phyloP scores from a whole-genome alignment of 1,140 invertebrate species.

The Colletes gigas region DNA sequence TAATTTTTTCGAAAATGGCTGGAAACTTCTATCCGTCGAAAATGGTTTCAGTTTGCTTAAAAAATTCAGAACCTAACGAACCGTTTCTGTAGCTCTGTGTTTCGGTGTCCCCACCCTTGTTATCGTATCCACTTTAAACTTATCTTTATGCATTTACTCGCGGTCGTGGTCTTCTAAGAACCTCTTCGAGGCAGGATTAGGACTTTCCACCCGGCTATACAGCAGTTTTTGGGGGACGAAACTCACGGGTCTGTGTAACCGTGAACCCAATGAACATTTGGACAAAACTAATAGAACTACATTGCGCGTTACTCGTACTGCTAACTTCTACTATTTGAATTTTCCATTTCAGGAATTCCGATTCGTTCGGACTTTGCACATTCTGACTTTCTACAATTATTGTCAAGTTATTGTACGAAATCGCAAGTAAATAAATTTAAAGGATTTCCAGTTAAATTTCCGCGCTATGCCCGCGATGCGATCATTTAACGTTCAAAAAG shows the following conservation, averaged over 20 bases:
- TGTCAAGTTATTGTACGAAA: background rate
- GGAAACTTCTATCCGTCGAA: no score
- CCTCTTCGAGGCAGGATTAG: background rate
- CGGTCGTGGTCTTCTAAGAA: background rate
- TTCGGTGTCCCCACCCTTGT: no score
- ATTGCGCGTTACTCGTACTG: background rate
- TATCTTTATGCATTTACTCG: background rate
- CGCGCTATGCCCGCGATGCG: no score
- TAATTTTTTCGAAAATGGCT: no score
- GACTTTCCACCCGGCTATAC: background rate
- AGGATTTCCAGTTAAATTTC: no score
- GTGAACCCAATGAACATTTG: background rate
- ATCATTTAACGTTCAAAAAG: no score
- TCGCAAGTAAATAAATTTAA: no score
- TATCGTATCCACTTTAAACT: no score
- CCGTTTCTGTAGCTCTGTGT: no score
- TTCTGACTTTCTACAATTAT: background rate
- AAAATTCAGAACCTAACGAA: no score
- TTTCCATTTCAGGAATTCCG: background rate
- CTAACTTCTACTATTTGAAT: background rate
- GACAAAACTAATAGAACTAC: background rate
- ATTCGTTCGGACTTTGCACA: background rate
- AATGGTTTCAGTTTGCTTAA: no score
- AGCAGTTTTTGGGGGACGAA: background rate
- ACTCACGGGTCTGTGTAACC: background rate